Evolutionary conservation across 2,797 vertebrate genomes (phyloP).

Genomic region (Vireo griseus): DNA sequence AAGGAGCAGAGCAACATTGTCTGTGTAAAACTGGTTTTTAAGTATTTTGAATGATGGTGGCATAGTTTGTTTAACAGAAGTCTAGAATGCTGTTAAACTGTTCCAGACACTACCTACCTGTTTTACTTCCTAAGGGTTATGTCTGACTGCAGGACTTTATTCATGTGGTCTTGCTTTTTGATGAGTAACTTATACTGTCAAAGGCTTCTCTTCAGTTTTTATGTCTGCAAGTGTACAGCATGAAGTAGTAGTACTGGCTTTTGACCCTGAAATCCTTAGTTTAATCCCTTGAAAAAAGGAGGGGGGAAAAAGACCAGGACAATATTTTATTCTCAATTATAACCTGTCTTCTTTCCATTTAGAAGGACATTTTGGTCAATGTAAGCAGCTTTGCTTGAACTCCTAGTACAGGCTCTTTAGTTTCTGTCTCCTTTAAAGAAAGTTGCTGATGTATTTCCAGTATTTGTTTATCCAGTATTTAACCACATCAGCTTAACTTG

Average conservation of each 20-base stretch:
- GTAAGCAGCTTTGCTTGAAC: neutral
- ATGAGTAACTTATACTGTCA: neutral
- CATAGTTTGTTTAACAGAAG: neutral
- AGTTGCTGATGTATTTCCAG: neutral
- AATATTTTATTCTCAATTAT: neutral
- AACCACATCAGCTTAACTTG: neutral
- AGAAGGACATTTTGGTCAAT: neutral
- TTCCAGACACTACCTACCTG: neutral
- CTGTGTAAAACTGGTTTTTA: neutral
- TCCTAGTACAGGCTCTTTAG: neutral
- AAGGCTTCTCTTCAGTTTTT: neutral
- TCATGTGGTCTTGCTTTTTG: neutral
- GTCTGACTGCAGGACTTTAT: neutral
- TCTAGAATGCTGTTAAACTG: neutral
- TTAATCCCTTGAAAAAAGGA: neutral
- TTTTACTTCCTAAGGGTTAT: neutral
- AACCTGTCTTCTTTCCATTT: neutral
- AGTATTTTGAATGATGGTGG: neutral
- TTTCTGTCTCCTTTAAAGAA: neutral
- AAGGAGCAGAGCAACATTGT: neutral
- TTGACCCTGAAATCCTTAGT: constrained; percentile 19
- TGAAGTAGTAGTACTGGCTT: neutral
- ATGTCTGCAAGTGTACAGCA: neutral
- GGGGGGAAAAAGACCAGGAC: neutral
- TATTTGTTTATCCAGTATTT: neutral